Evolutionary conservation across 1,140 invertebrate species (phyloP).

Genomic region (Teleogryllus occipitalis): DNA sequence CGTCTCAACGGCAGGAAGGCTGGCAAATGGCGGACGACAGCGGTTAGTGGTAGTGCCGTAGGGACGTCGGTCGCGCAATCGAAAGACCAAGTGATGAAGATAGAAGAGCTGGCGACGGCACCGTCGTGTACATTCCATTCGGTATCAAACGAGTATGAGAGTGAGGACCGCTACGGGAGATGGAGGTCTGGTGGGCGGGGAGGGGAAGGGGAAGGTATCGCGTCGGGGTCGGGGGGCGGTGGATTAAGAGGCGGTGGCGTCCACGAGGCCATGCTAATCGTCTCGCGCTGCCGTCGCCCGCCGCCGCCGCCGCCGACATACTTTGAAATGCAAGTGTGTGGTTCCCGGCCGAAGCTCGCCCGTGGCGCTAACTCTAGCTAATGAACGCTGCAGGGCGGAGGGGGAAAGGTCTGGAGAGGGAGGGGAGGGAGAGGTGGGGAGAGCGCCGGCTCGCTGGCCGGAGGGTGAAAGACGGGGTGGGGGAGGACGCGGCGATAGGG

Average conservation of each 20-base stretch:
- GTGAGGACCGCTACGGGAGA: not conserved
- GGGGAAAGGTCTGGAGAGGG: not conserved
- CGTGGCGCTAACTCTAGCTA: not conserved
- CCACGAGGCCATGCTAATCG: not conserved
- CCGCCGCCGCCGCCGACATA: not conserved
- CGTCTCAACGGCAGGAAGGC: no score
- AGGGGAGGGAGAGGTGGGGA: not conserved
- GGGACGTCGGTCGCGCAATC: not conserved
- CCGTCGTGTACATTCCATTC: not conserved
- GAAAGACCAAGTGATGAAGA: not conserved
- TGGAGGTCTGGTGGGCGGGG: no score
- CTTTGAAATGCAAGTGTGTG: conserved; percentile 4
- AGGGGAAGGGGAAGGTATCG: not conserved
- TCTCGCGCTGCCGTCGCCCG: no score
- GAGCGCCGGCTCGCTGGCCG: not conserved
- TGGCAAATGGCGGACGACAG: not conserved
- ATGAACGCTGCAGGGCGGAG: not conserved
- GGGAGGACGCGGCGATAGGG: no score
- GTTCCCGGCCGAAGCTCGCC: not conserved
- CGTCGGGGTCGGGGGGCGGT: not conserved
- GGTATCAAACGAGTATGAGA: not conserved
- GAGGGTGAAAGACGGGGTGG: no score
- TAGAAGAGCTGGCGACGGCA: not conserved
- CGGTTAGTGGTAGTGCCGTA: not conserved
- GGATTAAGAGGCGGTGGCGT: no score